Conservation (phyloP, 2,888 invertebrate genomes). For the Dynastes hyllus region DNA sequence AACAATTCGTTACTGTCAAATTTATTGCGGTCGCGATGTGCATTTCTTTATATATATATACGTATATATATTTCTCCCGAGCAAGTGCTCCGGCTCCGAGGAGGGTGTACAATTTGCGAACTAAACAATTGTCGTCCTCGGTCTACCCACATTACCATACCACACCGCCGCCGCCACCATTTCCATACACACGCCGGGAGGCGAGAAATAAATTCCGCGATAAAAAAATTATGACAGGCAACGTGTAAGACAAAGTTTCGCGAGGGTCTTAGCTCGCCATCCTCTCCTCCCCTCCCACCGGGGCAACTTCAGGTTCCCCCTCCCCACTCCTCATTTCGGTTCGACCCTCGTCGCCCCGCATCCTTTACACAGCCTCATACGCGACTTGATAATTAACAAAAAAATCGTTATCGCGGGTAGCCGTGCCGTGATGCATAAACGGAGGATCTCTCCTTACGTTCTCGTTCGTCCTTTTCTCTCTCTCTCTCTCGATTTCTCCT, state of each 20-base stretch:
- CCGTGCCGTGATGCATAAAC: constrained; percentile 70
- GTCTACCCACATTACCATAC: constrained; percentile 46
- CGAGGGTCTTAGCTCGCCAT: constrained; percentile 57
- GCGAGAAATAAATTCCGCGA: constrained; percentile 50
- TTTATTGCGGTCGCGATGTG: constrained; percentile 10
- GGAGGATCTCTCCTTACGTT: constrained; percentile 69
- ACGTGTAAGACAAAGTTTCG: constrained; percentile 59
- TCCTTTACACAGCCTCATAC: constrained; percentile 67
- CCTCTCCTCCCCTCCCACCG: constrained; percentile 57
- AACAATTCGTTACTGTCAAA: constrained; percentile 35
- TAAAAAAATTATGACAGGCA: constrained; percentile 56
- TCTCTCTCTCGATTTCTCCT: constrained; percentile 39
- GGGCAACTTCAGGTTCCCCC: constrained; percentile 45
- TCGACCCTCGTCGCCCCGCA: constrained; percentile 64
- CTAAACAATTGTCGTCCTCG: constrained; percentile 44
- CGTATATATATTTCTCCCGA: constrained; percentile 5
- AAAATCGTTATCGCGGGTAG: constrained; percentile 72
- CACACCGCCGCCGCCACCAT: constrained; percentile 43
- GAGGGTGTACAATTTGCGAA: constrained; percentile 39
- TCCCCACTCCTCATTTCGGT: constrained; percentile 32
- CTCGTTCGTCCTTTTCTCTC: constrained; percentile 58
- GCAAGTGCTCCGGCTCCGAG: neutral
- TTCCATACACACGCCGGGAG: constrained; percentile 47
- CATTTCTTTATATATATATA: constrained; percentile 2
- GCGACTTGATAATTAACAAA: constrained; percentile 73